A percentile compares a stretch with the other conserved stretches of the same genome.
These are phyloP conservation scores for Periparus ater DNA, from an alignment of 2,797 vertebrate genomes.

Conservation along the genomic window DNA sequence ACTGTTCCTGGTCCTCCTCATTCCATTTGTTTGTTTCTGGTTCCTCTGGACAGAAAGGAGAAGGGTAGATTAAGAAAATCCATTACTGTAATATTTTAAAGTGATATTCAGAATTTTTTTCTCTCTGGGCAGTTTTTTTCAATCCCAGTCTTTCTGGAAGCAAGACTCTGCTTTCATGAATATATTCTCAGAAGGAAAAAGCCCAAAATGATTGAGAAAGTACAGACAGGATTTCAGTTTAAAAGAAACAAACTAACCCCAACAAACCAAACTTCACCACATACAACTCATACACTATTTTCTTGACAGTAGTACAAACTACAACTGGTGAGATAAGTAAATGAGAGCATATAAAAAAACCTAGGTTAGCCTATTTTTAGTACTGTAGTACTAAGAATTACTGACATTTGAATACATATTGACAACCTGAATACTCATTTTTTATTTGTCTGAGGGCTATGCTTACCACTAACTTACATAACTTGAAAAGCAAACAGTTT, in stretches of 20 bases:
- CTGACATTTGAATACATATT: not conserved
- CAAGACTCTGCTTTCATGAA: not conserved
- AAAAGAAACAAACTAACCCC: not conserved
- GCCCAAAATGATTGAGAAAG: not conserved
- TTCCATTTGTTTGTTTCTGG: not conserved
- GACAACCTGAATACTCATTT: not conserved
- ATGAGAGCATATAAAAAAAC: not conserved
- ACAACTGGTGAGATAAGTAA: not conserved
- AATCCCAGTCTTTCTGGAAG: not conserved
- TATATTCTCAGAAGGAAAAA: not conserved
- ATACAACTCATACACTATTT: not conserved
- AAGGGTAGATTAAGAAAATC: not conserved
- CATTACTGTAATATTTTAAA: not conserved
- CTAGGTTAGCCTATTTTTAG: not conserved
- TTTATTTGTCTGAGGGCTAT: not conserved
- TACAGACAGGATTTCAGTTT: not conserved
- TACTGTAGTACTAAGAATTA: not conserved
- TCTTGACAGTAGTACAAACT: not conserved
- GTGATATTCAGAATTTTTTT: not conserved
- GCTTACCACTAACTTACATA: not conserved
- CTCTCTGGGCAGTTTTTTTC: not conserved
- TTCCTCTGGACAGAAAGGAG: not conserved
- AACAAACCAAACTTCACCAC: not conserved
- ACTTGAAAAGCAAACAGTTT: constrained; percentile 1
- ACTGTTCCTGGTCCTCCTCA: constrained; percentile 2